Evolutionary conservation across 2,113 vertebrate genomes (phyloP), one percentile per base, ranked within the genome.

Genomic region (Xiphias gladius): DNA sequence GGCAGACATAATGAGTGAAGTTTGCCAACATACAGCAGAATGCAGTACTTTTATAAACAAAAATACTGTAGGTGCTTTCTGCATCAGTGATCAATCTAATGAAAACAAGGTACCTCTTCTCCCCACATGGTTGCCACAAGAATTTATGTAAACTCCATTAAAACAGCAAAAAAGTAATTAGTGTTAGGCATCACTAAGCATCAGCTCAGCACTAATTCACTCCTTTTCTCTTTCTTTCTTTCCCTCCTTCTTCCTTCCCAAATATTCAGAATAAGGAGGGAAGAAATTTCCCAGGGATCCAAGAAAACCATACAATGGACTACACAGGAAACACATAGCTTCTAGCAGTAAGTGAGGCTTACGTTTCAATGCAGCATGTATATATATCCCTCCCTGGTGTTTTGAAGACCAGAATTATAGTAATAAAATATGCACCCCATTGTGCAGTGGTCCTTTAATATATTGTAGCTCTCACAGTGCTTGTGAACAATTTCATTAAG

Each of bases 161-260:
- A 93, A 92, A 93, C 78, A 69, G 81, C 80, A 84, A 85, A 90
- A 94, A 91, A 87, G 84, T 93, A 94, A 92, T 92, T 87, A 91
- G 86, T 76, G 90, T 92, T 88, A 76, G 76, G 88, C 92, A 86
- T 92, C 90, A 75, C 86, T 93, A 76, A 92, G 87, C 87, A 91
- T 92, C 69, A 58, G 79, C 80, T 86, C 69, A 68, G 75, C 43
- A 37, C 39, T 83, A 74, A 83, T 90, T 84, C 52, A 58, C 62
- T 59, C 17, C 37, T 52, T 83, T 73, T 78, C 63, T 80, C 35
- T 26, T 63, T 58, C 22, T 65, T 20, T 80, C 14, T 58, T 73
- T n/a, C 55, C 43, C 52, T 54, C 74, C 52, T 43, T 11, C 35
- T 67, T 54, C 43, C 26, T 32, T 72, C 67, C 58, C n/a, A 24